phyloP scores from a whole-genome alignment of 2,888 invertebrate species.

The Drosophila diplacantha region DNA sequence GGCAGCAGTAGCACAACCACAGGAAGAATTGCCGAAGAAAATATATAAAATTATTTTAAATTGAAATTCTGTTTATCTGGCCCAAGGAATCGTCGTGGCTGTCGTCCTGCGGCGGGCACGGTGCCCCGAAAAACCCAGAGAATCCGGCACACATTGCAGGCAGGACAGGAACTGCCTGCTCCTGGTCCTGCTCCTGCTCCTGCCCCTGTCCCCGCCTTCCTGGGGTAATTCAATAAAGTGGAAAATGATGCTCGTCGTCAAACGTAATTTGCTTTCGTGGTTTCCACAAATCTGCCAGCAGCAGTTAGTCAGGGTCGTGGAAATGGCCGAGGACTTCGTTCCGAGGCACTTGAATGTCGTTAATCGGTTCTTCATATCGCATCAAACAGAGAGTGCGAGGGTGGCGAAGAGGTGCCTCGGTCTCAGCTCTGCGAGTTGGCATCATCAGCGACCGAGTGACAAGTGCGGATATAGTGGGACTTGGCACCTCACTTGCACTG shows the following conservation, averaged over 20 bases:
- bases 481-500: constrained; percentile 18
- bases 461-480: constrained; percentile 28
- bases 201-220: constrained; percentile 19
- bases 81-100: constrained; percentile 47
- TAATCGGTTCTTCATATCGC: constrained; percentile 72
- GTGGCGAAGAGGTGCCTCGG: background rate
- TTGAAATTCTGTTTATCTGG: constrained; percentile 71
- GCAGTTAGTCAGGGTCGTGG: constrained; percentile 13
- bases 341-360: constrained; percentile 60
- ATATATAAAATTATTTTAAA: constrained; percentile 64
- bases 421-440: constrained; percentile 43
- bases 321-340: constrained; percentile 21
- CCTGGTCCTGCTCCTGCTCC: background rate
- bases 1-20: constrained; percentile 47
- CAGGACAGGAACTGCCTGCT: constrained; percentile 9
- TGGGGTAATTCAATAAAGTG: constrained; percentile 70
- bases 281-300: constrained; percentile 51
- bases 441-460: constrained; percentile 56
- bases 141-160: constrained; percentile 46
- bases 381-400: constrained; percentile 47
- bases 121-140: background rate
- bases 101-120: constrained; percentile 12
- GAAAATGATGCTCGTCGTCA: constrained; percentile 73
- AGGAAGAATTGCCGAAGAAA: constrained; percentile 33
- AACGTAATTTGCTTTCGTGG: constrained; percentile 73